A percentile compares a stretch with the other conserved stretches of the same genome.
phyloP scores from a whole-genome alignment of 2,888 invertebrate species.

The Drosophila fungiperda region DNA sequence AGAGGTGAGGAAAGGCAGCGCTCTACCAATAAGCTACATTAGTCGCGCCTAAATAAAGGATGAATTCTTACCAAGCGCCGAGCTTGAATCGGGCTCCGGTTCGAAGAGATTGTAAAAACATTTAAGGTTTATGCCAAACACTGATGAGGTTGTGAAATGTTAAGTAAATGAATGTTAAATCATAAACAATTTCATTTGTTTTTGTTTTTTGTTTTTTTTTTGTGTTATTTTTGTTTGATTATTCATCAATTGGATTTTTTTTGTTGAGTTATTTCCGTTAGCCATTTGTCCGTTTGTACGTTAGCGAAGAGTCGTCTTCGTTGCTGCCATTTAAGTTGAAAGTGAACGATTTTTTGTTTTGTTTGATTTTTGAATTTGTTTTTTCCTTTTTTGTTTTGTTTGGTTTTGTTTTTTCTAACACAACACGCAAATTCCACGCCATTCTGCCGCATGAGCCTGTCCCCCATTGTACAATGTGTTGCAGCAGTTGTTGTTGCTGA shows the following conservation, averaged over 20 bases:
- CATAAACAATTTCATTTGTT: constrained; percentile 22
- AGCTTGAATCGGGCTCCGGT: constrained; percentile 6
- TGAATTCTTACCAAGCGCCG: neutral
- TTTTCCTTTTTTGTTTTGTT: constrained; percentile 44
- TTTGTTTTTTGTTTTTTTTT: constrained; percentile 12
- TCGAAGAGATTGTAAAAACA: constrained; percentile 11
- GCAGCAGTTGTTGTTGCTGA: constrained; percentile 26
- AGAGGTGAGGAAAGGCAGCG: neutral
- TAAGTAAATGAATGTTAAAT: constrained; percentile 27
- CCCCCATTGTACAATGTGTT: constrained; percentile 37
- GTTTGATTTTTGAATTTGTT: constrained; percentile 32
- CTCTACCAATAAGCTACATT: constrained; percentile 5
- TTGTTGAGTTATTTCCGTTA: constrained; percentile 8
- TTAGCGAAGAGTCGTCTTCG: constrained; percentile 61
- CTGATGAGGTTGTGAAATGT: constrained; percentile 20
- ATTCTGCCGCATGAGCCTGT: constrained; percentile 54
- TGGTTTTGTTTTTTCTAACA: constrained; percentile 51
- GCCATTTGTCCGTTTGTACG: constrained; percentile 59
- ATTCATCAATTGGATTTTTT: constrained; percentile 10
- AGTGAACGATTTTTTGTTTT: constrained; percentile 65
- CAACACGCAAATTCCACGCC: constrained; percentile 69
- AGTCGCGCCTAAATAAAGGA: constrained; percentile 3
- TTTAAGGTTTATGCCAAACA: constrained; percentile 21
- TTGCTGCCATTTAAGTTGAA: constrained; percentile 65
- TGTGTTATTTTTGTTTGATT: constrained; percentile 14